phyloP scores from a whole-genome alignment of 2,888 invertebrate genomes.

The Trypoxylon attenuatum region DNA sequence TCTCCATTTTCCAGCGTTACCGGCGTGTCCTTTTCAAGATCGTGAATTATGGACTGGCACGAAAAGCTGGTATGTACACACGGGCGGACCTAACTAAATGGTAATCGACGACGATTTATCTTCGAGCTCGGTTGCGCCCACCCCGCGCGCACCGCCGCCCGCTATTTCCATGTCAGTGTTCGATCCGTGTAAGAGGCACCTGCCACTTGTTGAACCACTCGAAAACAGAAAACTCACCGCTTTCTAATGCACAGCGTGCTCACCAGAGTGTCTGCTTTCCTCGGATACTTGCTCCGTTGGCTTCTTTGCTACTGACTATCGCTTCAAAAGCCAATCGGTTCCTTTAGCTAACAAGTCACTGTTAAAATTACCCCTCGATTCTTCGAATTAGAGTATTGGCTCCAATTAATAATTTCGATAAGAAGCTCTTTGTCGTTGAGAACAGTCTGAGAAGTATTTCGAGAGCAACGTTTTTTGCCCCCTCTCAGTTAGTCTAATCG shows the following conservation, averaged over 20 bases:
- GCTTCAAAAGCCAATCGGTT: too few species aligned
- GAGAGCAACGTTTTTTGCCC: too few species aligned
- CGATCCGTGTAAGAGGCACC: conserved; percentile 52
- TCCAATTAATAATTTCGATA: too few species aligned
- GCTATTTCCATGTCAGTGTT: conserved; percentile 43
- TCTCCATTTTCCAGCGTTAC: conserved; percentile 51
- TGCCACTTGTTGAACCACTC: conserved; percentile 51
- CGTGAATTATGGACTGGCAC: conserved; percentile 56
- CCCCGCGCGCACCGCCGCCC: conserved; percentile 9
- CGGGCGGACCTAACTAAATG: conserved; percentile 56
- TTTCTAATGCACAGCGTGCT: not conserved
- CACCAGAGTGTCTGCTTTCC: not conserved
- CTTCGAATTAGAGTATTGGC: too few species aligned
- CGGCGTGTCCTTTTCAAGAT: conserved; percentile 44
- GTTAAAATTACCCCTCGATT: too few species aligned
- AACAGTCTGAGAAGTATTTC: too few species aligned
- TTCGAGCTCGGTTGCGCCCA: conserved; percentile 42
- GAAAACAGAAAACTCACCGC: conserved; percentile 40
- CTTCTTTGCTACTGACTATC: too few species aligned
- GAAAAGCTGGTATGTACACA: conserved; percentile 46
- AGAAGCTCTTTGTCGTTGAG: too few species aligned
- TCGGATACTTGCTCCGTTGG: too few species aligned
- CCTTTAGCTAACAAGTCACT: too few species aligned
- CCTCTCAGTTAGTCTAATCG: too few species aligned
- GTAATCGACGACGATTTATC: conserved; percentile 62